These are phyloP conservation scores for Brachionichthys hirsutus DNA, from an alignment of 2,113 vertebrate species.

Conservation along the genomic window DNA sequence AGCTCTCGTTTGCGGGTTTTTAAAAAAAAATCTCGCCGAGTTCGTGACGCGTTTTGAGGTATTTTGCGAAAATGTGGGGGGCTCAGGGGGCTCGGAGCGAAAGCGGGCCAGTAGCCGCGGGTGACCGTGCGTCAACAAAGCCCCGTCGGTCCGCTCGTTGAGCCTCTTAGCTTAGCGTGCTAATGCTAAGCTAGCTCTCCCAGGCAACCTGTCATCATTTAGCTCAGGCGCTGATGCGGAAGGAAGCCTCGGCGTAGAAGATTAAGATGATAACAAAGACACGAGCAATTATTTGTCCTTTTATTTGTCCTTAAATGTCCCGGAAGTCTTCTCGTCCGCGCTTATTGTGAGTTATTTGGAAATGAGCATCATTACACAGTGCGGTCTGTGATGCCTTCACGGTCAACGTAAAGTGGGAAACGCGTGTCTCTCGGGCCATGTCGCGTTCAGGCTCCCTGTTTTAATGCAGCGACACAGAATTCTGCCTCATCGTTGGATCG, in stretches of 20 bases:
- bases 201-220: constrained; percentile 66
- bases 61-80: accelerated
- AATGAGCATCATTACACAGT: constrained; percentile 44
- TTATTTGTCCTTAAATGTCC: background rate
- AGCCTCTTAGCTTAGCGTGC: constrained; percentile 26
- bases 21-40: background rate
- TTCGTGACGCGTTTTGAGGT: background rate
- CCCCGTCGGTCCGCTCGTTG: constrained; percentile 32
- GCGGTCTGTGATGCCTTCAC: constrained; percentile 40
- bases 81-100: background rate
- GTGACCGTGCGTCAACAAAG: constrained; percentile 51
- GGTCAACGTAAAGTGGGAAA: background rate
- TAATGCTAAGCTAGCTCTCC: constrained; percentile 45
- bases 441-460: background rate
- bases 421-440: background rate
- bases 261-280: background rate
- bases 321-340: background rate
- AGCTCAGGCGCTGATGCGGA: constrained; percentile 58
- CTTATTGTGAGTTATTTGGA: constrained; percentile 34
- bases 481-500: background rate
- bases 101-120: background rate
- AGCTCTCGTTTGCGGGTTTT: background rate
- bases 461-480: background rate
- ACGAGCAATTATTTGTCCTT: too few species aligned
- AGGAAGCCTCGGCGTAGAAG: constrained; percentile 15